Base-by-base conservation (phyloP, 2,888 invertebrate genomes). In the Lissonota sp. region DNA sequence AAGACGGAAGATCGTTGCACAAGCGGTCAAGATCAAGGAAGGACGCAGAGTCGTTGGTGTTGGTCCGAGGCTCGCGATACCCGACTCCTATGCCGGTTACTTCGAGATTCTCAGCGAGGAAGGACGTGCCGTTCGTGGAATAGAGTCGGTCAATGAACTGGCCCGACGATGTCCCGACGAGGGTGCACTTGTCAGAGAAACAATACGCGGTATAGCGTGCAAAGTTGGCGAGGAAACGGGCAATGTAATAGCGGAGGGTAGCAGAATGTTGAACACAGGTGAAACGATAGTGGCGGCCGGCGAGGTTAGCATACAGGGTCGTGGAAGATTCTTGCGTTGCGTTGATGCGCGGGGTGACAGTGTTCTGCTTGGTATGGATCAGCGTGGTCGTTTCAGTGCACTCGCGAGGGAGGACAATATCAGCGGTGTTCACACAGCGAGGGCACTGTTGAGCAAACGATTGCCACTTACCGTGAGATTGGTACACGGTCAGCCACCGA, bases 91-190 rank as follows among this genome's bases (percentile, higher is more conserved):
- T 92, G 94, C 96, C 85, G 99, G 99, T 6, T 98, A 97, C 93
- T 99, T 99, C 92, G 98, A 99, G 93, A 94, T 99, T 67, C 94
- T 99, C 44, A 98, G 98, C 90, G 98, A 99, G 93, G 98, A 99
- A 93, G 98, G 98, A 0, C 94, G 97, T 86, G 97, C 98, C 37
- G 97, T 98, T 6, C 94, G 97, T 83, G 97, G 98, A 87, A 97
- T 98, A 89, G 97, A 98, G 91, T 97, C 96, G 83, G 98, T 98
- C 1, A 94, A 95, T 82, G 98, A 98, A 93, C 93, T 99, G 84
- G 95, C 97, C 14, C 94, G 96, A 84, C 94, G 97, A 75, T 95
- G 96, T 86, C 94, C 96, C 26, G 96, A 96, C 71, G 95, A 95
- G 87, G 96, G 96, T 1, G 97, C 97, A 88, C 93, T 98, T 82